phyloP scores from a whole-genome alignment of 2,888 invertebrate species.

The Eulithis testata region DNA sequence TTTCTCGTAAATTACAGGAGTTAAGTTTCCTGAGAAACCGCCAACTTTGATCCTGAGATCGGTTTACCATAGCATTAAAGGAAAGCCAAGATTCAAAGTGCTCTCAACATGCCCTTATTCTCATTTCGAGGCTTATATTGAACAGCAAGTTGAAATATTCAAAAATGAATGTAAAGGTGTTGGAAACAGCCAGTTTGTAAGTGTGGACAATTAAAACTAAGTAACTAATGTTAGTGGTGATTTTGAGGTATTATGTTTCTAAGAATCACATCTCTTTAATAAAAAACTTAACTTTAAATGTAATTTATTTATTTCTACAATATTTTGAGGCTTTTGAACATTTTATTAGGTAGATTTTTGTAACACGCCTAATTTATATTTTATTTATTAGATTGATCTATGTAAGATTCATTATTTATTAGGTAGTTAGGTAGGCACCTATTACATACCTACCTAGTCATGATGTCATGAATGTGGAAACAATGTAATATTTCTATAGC shows the following conservation, averaged over 20 bases:
- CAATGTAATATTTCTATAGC: not conserved
- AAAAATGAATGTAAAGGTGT: slow-evolving; percentile 75
- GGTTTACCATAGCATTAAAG: slow-evolving; percentile 81
- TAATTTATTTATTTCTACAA: slow-evolving; percentile 33
- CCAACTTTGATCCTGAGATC: slow-evolving; percentile 83
- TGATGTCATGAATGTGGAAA: not conserved
- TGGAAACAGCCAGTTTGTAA: slow-evolving; percentile 57
- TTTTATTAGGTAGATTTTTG: not conserved
- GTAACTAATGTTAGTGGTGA: not conserved
- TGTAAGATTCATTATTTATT: not conserved
- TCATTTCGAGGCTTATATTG: slow-evolving; percentile 77
- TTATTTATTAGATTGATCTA: not conserved
- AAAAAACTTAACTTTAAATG: slow-evolving; percentile 19
- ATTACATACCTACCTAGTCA: not conserved
- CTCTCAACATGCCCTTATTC: slow-evolving; percentile 72
- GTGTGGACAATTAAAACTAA: slow-evolving; percentile 56
- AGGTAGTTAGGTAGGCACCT: not conserved
- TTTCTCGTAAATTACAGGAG: slow-evolving; percentile 54
- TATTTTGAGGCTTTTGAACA: slow-evolving; percentile 26
- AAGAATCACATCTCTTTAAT: not conserved
- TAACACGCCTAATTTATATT: not conserved
- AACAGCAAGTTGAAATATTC: slow-evolving; percentile 78
- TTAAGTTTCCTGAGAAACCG: slow-evolving; percentile 82
- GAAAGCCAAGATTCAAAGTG: slow-evolving; percentile 74
- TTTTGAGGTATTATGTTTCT: not conserved